Percentiles rank a stretch among this genome's conserved stretches.
Conservation (phyloP, 2,113 vertebrate species). For the Amphiprion ocellaris region DNA sequence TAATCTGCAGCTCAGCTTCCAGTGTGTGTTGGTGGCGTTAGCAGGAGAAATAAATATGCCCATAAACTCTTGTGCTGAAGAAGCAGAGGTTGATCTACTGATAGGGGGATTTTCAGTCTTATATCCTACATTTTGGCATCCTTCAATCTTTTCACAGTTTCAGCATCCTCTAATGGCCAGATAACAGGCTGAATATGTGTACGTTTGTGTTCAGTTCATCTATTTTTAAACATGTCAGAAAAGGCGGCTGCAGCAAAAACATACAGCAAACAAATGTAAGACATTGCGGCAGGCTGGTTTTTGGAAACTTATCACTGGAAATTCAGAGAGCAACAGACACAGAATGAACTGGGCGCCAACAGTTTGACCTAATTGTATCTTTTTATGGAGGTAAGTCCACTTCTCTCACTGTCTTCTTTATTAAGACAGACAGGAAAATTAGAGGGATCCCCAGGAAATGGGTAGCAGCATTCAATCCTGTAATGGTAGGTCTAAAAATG, state of each 20-base stretch:
- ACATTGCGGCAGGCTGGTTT: neutral
- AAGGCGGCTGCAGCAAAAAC: neutral
- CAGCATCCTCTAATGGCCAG: neutral
- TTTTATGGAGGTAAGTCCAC: conserved; percentile 2
- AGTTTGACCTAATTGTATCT: conserved; percentile 8
- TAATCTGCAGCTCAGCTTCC: conserved; percentile 66
- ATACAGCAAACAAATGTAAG: no score
- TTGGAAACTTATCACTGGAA: neutral
- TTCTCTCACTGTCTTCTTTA: neutral
- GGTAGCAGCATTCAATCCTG: neutral
- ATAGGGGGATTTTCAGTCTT: conserved; percentile 49
- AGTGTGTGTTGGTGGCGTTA: conserved; percentile 39
- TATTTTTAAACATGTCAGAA: neutral
- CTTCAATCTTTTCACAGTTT: conserved; percentile 21
- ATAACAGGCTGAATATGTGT: neutral
- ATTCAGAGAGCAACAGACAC: neutral
- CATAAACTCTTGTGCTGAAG: conserved; percentile 34
- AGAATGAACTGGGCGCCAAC: neutral
- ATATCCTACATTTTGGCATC: conserved; percentile 18
- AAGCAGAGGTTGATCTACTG: conserved; percentile 29
- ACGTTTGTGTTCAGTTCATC: neutral
- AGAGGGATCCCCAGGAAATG: neutral
- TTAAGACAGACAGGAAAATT: conserved; percentile 24
- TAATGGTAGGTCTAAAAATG: conserved; percentile 13
- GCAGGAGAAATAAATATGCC: conserved; percentile 52